A percentile compares a stretch with the other conserved stretches of the same genome.
Evolutionary conservation across 1,140 invertebrate genomes (phyloP).

Genomic region (Sycophaga agraensis): DNA sequence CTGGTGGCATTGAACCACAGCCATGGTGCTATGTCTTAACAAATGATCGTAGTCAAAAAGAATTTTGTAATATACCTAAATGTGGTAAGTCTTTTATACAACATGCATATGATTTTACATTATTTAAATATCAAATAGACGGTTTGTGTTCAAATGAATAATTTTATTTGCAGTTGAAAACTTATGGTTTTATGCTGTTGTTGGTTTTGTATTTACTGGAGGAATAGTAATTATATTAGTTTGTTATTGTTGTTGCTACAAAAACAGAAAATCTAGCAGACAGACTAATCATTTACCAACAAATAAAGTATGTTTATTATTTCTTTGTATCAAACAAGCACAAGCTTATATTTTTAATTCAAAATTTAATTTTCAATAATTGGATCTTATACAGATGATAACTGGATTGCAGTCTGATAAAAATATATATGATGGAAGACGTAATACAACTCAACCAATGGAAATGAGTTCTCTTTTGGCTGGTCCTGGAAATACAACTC

Average conservation of each 20-base stretch:
- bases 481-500: conserved; percentile 57
- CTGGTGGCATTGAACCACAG: conserved; percentile 71
- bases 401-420: conserved; percentile 63
- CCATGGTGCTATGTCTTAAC: conserved; percentile 92
- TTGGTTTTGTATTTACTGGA: conserved; percentile 58
- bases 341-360: background rate
- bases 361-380: conserved; percentile 7
- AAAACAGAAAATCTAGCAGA: conserved; percentile 46
- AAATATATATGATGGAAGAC: conserved; percentile 69
- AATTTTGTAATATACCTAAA: conserved; percentile 81
- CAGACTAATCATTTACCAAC: conserved; percentile 51
- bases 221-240: conserved; percentile 55
- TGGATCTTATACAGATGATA: conserved; percentile 42
- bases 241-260: conserved; percentile 55
- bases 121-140: conserved; percentile 2
- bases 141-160: background rate
- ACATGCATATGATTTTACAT: background rate
- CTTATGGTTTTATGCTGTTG: conserved; percentile 62
- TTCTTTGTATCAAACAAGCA: background rate
- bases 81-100: conserved; percentile 63
- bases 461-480: conserved; percentile 77
- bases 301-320: conserved; percentile 42
- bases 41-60: conserved; percentile 65
- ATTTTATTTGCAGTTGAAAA: conserved; percentile 47
- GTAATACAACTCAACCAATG: conserved; percentile 66